These are phyloP conservation scores for Lutraria rhynchaena DNA, from an alignment of 1,140 invertebrate genomes.

Conservation along the genomic window DNA sequence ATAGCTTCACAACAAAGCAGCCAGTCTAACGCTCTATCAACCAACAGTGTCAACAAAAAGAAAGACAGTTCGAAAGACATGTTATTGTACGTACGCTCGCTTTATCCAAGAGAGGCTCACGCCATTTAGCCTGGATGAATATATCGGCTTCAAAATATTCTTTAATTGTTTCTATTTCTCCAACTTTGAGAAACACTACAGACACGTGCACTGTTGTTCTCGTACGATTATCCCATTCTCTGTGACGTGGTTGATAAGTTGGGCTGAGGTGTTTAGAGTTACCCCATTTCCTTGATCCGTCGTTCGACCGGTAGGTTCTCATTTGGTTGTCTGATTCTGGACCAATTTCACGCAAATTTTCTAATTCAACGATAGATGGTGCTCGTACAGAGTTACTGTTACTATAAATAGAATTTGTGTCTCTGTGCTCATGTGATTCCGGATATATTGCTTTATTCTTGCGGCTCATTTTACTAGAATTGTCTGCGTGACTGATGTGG, in stretches of 20 bases:
- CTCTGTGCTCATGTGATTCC: neutral
- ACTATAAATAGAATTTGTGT: constrained; percentile 14
- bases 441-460: too few species aligned
- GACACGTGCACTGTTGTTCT: constrained; percentile 68
- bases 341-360: constrained; percentile 7
- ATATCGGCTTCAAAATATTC: constrained; percentile 78
- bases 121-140: constrained; percentile 78
- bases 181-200: constrained; percentile 78
- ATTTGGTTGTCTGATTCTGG: neutral
- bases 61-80: too few species aligned
- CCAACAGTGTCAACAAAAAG: too few species aligned
- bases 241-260: constrained; percentile 28
- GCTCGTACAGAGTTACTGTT: neutral
- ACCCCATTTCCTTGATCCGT: too few species aligned
- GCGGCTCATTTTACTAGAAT: too few species aligned
- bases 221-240: constrained; percentile 36
- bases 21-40: too few species aligned
- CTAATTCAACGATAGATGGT: constrained; percentile 39
- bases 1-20: too few species aligned
- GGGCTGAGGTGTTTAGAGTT: neutral
- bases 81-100: too few species aligned
- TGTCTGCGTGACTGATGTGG: too few species aligned
- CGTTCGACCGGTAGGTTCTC: constrained; percentile 1
- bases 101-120: constrained; percentile 68
- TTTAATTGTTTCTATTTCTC: constrained; percentile 79